Evolutionary conservation across 2,888 invertebrate species (phyloP).

Genomic region (Orchesellides sinensis): DNA sequence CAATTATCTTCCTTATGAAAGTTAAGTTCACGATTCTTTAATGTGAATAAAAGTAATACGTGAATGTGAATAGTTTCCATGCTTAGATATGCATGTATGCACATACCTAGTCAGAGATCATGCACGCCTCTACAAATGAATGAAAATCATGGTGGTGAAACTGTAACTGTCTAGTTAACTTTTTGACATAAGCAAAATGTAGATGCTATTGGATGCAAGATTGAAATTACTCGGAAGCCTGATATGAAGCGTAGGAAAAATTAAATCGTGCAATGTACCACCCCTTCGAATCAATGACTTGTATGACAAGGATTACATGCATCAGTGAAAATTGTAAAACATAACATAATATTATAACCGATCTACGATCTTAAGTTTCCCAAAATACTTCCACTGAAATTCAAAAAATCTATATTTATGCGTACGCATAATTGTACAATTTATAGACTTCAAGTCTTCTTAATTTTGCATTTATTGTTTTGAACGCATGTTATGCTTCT

Average conservation of each 20-base stretch:
- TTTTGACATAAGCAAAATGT: constrained; percentile 25
- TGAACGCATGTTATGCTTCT: too few relatives aligned
- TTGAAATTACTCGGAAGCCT: neutral
- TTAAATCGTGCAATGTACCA: too few relatives aligned
- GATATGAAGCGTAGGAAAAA: neutral
- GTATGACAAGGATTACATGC: too few relatives aligned
- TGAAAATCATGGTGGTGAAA: neutral
- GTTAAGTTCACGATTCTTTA: constrained; percentile 53
- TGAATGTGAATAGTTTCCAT: neutral
- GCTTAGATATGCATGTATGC: neutral
- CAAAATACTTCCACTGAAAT: too few relatives aligned
- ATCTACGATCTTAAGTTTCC: too few relatives aligned
- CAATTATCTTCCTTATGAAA: constrained; percentile 56
- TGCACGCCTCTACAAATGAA: neutral
- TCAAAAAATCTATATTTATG: too few relatives aligned
- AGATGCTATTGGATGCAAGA: neutral
- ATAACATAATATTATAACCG: too few relatives aligned
- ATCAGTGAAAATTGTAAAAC: too few relatives aligned
- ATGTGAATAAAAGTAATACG: constrained; percentile 40
- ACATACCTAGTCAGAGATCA: constrained; percentile 27
- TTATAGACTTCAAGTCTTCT: too few relatives aligned
- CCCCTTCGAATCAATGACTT: too few relatives aligned
- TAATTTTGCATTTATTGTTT: too few relatives aligned
- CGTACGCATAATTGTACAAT: too few relatives aligned
- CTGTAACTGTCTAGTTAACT: constrained; percentile 36